A percentile compares a stretch with the other conserved stretches of the same genome.
Conservation (phyloP, 1,140 invertebrate genomes). For the Cherax destructor region DNA sequence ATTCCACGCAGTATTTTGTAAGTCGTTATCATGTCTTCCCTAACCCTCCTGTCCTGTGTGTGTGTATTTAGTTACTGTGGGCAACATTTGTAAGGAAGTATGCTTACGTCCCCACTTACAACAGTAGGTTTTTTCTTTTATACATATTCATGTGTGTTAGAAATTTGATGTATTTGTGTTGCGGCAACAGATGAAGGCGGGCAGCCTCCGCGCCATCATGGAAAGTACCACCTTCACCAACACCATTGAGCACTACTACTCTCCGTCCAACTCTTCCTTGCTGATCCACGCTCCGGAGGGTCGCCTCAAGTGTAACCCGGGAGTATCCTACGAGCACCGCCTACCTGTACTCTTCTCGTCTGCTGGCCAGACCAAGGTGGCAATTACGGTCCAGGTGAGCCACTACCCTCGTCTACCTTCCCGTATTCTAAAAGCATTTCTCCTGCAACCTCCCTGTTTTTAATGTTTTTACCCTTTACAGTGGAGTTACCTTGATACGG, state of each 20-base stretch:
- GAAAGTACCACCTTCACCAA: not conserved
- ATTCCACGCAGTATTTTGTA: too few relatives aligned
- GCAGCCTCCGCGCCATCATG: not conserved
- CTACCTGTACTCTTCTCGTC: not conserved
- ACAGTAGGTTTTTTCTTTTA: too few relatives aligned
- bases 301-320: not conserved
- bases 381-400: not conserved
- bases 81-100: too few relatives aligned
- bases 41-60: too few relatives aligned
- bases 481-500: not conserved
- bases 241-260: not conserved
- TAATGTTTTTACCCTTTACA: not conserved
- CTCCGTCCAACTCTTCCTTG: constrained; percentile 16
- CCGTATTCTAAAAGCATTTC: not conserved
- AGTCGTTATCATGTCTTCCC: too few relatives aligned
- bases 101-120: too few relatives aligned
- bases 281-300: constrained; percentile 21
- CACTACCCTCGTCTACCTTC: not conserved
- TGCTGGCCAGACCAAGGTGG: not conserved
- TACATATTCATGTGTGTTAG: too few relatives aligned
- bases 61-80: too few relatives aligned
- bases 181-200: not conserved
- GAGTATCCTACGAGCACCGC: not conserved
- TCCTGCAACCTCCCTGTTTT: not conserved
- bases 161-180: too few relatives aligned